Conservation (phyloP, 2,888 invertebrate species). For the Microctonus aethiopoides region DNA sequence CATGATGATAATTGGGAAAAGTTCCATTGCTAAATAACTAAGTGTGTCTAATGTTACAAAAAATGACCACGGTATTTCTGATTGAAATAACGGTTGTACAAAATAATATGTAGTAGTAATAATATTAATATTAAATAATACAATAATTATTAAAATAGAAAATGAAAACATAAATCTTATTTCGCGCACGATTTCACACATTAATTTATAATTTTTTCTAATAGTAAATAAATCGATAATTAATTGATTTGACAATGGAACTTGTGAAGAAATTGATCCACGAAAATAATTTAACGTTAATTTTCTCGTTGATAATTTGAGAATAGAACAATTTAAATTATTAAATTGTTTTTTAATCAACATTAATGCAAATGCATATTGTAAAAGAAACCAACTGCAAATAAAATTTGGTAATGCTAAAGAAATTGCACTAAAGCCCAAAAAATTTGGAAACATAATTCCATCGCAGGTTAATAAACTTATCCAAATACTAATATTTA, state of each 20-base stretch:
- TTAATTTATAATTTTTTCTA: neutral
- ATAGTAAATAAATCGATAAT: neutral
- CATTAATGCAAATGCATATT: neutral
- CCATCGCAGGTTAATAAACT: neutral
- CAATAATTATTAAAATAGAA: neutral
- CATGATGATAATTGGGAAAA: neutral
- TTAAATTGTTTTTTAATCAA: neutral
- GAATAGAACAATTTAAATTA: neutral
- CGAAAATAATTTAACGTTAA: neutral
- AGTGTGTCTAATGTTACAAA: neutral
- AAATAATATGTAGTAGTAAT: neutral
- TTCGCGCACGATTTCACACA: neutral
- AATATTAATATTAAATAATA: neutral
- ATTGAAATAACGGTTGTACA: neutral
- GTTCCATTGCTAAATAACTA: constrained; percentile 1
- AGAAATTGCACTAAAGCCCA: neutral
- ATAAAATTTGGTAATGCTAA: neutral
- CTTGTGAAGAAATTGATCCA: neutral
- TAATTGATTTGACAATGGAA: neutral
- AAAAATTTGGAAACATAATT: neutral
- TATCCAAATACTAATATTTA: neutral
- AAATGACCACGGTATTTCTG: neutral
- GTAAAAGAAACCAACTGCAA: neutral
- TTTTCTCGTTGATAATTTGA: neutral
- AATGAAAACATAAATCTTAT: neutral